Base-by-base conservation (phyloP, 2,888 invertebrate genomes). In the Ectobius pallidus region DNA sequence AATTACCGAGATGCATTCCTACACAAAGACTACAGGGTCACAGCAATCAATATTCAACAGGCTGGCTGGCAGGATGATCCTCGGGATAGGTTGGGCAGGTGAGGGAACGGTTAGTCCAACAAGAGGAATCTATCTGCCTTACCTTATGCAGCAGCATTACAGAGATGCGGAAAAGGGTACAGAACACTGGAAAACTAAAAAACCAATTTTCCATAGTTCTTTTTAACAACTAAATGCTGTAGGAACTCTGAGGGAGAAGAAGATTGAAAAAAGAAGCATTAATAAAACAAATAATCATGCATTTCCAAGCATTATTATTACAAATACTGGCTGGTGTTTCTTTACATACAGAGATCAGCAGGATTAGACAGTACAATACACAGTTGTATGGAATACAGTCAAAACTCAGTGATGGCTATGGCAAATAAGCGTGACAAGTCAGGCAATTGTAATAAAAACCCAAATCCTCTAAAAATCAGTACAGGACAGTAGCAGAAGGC, bases 271-370 rank as follows among this genome's bases (percentile, higher is more conserved):
- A 77, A 82, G 79, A 84, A 84, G 84, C 83, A 84, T 84, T 88
- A 88, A 88, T 88, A 86, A 91, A 91, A 92, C 91, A 91, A 91
- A 91, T 91, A 90, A 90, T 89, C 92, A 92, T 92, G 91, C 91
- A 91, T 90, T 88, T 89, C 87, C 87, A 92, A 92, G 91, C 91
- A 91, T 92, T 91, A 91, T 92, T 92, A 91, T 92, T 92, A 91
- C 88, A 88, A 88, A 88, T 88, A 88, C 90, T 91, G 91, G 91
- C 90, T 89, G 83, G 83, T 78, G 75, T 84, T 77, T 78, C 77
- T 79, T 84, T 85, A 85, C 85, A 86, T 85, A 85, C 85, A 78
- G 77, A 77, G 77, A 77, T 78, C 77, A 85, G 85, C 83, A 83
- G 83, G 83, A 85, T 84, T 84, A 84, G 84, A 85, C 83, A 80